Evolutionary conservation across 2,113 vertebrate species (phyloP).

Genomic region (Daphoenositta chrysoptera): DNA sequence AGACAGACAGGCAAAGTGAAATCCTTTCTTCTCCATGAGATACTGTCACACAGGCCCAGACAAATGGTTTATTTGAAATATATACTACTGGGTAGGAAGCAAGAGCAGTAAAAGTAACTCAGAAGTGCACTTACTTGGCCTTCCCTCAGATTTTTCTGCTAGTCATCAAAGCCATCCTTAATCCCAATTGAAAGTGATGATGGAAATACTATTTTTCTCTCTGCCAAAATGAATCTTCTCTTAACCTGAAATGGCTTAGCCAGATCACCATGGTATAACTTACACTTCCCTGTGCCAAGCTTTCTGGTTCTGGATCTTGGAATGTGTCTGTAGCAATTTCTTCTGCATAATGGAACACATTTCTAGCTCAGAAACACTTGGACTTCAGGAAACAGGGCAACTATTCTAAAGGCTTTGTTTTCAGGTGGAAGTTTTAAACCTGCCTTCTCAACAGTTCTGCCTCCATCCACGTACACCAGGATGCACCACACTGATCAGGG

Average conservation of each 20-base stretch:
- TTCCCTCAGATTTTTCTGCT: neutral
- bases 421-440: neutral
- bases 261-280: neutral
- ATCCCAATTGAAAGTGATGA: slow-evolving; percentile 7
- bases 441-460: neutral
- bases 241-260: neutral
- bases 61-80: neutral
- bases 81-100: neutral
- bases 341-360: neutral
- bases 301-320: neutral
- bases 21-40: neutral
- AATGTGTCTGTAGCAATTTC: neutral
- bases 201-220: neutral
- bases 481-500: neutral
- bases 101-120: neutral
- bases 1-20: neutral
- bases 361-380: neutral
- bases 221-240: slow-evolving; percentile 14
- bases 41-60: neutral
- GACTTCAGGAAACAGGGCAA: neutral
- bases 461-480: fast-evolving
- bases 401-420: neutral
- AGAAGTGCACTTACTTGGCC: neutral
- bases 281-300: neutral
- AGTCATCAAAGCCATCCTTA: slow-evolving; percentile 2